Evolutionary conservation across 2,888 invertebrate genomes (phyloP), one percentile per base, ranked within the genome.

Genomic region (Caenorhabditis afra): DNA sequence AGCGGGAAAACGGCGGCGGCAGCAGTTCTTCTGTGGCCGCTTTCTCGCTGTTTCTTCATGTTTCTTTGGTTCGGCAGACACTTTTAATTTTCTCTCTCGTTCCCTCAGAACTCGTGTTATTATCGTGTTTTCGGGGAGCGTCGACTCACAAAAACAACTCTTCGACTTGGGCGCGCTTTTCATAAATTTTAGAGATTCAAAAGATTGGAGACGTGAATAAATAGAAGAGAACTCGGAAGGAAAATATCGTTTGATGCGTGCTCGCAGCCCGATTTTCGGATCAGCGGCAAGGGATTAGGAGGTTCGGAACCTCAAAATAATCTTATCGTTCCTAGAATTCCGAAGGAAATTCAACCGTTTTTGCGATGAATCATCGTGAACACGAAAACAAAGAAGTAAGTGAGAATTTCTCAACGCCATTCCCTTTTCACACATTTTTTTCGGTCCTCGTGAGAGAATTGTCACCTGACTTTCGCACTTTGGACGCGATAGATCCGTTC

Each of bases 1-100:
- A 45, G 22, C 44, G 12, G 7, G 22, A 41, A 58, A 58, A 41
- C 41, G 39, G n/a, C 37, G 23, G 7, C 29, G 23, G 59, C 16
- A 7, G 29, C 29, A 29, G 29, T 29, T 29, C 29, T 29, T 59
- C 45, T 59, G 18, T 29, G 14, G 16, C n/a, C 11, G 3, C 16
- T 41, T 47, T 14, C 22, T 29, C 45, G 23, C 53, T 7, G 53
- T 47, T 45, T 44, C 23, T 16, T 44, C 20, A 18, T 57, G 55
- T 59, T 59, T 41, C 57, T 7, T 29, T 55, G 20, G 20, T 55
- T 39, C 18, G 2, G 35, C 11, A 41, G 41, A 29, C 29, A 29
- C 20, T 47, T 47, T 47, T 16, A 18, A 10, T 47, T 47, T 10
- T 16, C 16, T 41, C 11, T 41, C 29, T 29, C 29, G 3, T 7